phyloP scores from a whole-genome alignment of 2,888 invertebrate genomes.

The Plebejus melissa region DNA sequence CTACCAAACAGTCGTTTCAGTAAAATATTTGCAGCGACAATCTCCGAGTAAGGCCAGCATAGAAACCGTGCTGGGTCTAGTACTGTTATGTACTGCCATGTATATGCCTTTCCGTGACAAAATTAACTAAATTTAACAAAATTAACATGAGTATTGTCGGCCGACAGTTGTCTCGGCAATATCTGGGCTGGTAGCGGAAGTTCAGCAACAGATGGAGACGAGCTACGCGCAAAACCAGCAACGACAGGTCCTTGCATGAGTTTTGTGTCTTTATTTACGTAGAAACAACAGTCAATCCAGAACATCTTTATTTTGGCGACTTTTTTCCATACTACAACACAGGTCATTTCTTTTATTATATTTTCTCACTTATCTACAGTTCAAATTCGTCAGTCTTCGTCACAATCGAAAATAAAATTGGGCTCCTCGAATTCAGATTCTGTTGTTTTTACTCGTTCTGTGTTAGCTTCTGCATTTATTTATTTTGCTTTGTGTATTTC shows the following conservation, averaged over 20 bases:
- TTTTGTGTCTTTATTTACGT: slow-evolving; percentile 36
- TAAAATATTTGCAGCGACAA: background rate
- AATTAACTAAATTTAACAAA: background rate
- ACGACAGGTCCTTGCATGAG: slow-evolving; percentile 75
- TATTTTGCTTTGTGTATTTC: slow-evolving; percentile 8
- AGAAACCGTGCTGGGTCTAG: background rate
- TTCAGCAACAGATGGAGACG: slow-evolving; percentile 86
- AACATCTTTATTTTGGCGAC: background rate
- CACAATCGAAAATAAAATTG: background rate
- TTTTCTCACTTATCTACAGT: background rate
- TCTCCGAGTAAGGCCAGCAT: background rate
- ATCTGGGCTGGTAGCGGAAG: slow-evolving; percentile 88
- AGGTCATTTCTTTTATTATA: background rate
- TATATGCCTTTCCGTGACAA: background rate
- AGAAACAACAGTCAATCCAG: slow-evolving; percentile 21
- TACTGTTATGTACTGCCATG: background rate
- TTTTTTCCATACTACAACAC: background rate
- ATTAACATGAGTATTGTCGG: slow-evolving; percentile 47
- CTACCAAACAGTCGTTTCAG: background rate
- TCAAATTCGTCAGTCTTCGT: background rate
- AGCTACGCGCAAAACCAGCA: slow-evolving; percentile 71
- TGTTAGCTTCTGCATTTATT: slow-evolving; percentile 17
- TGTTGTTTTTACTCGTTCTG: slow-evolving; percentile 16
- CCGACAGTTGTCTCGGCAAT: slow-evolving; percentile 87
- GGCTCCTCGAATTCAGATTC: background rate